Conservation (phyloP, 2,797 vertebrate species). For the Chaetodon trifasciatus region DNA sequence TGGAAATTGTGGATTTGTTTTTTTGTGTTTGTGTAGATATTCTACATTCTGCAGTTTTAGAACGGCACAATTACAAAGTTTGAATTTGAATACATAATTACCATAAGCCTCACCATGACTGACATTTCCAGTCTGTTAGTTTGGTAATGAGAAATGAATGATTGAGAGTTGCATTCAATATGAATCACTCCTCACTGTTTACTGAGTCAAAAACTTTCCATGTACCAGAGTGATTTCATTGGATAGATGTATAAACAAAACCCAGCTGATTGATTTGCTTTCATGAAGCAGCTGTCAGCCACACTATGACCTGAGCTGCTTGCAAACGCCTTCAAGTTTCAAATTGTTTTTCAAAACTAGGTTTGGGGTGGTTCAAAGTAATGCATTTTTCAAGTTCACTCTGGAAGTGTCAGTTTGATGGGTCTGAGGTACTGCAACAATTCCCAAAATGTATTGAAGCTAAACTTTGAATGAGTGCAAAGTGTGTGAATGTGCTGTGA, state of each 20-base stretch:
- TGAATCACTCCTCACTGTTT: conserved; percentile 55
- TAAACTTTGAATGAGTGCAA: conserved; percentile 64
- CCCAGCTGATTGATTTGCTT: conserved; percentile 62
- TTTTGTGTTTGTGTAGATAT: background rate
- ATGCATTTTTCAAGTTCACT: conserved; percentile 63
- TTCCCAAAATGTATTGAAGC: conserved; percentile 61
- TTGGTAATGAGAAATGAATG: conserved; percentile 51
- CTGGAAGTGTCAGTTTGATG: conserved; percentile 69
- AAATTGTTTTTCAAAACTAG: conserved; percentile 50
- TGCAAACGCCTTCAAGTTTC: conserved; percentile 44
- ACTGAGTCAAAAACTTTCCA: conserved; percentile 48
- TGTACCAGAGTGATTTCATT: conserved; percentile 49
- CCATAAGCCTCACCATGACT: conserved; percentile 32
- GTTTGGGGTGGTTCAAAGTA: conserved; percentile 46
- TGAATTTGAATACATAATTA: conserved; percentile 33
- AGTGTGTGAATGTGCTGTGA: conserved; percentile 67
- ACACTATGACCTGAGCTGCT: conserved; percentile 39
- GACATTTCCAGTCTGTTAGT: conserved; percentile 36
- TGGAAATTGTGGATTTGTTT: background rate
- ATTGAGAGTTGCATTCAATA: conserved; percentile 43
- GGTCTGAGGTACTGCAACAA: conserved; percentile 54
- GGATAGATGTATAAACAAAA: conserved; percentile 60
- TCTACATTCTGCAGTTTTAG: conserved; percentile 1
- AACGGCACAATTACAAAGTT: conserved; percentile 1
- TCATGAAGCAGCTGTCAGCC: conserved; percentile 47